These are phyloP conservation scores for Syndactyla subalaris DNA, from an alignment of 2,797 vertebrate genomes.

Conservation along the genomic window DNA sequence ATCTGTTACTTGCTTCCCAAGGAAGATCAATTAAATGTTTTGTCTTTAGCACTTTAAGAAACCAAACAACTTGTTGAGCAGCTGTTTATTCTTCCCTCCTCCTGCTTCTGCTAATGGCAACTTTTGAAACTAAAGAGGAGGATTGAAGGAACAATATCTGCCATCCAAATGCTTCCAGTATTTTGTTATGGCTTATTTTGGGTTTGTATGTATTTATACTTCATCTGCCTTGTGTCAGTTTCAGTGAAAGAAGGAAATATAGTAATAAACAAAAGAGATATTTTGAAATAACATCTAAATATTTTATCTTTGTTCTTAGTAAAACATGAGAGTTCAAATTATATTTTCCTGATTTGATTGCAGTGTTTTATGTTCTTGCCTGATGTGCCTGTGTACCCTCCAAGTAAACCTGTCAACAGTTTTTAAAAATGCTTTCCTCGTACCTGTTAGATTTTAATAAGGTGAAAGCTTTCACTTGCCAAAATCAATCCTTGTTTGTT, in stretches of 20 bases:
- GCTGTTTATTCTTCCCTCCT: not conserved
- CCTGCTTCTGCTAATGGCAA: not conserved
- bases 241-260: not conserved
- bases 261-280: not conserved
- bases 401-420: not conserved
- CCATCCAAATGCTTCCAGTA: not conserved
- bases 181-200: not conserved
- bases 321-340: not conserved
- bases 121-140: not conserved
- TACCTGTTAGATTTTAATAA: not conserved
- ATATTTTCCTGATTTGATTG: not conserved
- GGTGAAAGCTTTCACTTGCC: not conserved
- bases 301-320: not conserved
- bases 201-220: not conserved
- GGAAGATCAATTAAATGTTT: not conserved
- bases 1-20: not conserved
- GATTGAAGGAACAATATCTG: not conserved
- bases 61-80: not conserved
- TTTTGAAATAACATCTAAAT: slow-evolving; percentile 10
- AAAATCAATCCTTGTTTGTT: not conserved
- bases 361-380: not conserved
- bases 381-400: not conserved
- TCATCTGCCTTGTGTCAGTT: not conserved
- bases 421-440: slow-evolving; percentile 8
- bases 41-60: not conserved